A percentile compares a stretch with the other conserved stretches of the same genome.
These are phyloP conservation scores for Dasyornis broadbenti DNA, from an alignment of 2,113 vertebrate species.

Conservation along the genomic window DNA sequence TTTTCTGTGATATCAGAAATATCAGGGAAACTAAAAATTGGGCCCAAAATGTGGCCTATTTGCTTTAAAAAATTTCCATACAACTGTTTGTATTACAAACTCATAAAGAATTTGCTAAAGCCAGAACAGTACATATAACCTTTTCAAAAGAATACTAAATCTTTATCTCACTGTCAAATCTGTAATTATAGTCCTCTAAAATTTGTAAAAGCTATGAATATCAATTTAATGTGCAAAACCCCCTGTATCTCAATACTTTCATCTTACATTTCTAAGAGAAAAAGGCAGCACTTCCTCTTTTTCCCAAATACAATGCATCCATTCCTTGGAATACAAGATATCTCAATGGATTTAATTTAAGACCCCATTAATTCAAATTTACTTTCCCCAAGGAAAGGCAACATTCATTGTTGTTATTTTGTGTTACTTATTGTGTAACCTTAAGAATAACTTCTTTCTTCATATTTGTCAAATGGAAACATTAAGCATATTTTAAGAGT, in stretches of 20 bases:
- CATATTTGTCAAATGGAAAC: neutral
- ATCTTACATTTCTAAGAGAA: neutral
- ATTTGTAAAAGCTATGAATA: neutral
- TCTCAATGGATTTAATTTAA: neutral
- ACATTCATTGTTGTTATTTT: neutral
- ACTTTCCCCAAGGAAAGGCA: neutral
- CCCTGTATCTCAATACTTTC: fast-evolving
- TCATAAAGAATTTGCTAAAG: neutral
- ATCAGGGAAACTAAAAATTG: neutral
- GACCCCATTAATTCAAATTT: neutral
- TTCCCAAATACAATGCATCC: neutral
- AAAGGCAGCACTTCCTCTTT: neutral
- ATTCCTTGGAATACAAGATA: neutral
- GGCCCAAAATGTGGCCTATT: neutral
- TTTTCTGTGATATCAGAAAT: neutral
- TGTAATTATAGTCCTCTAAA: neutral
- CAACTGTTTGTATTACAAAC: neutral
- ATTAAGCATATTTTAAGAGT: neutral
- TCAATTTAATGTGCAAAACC: neutral
- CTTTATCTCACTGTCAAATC: neutral
- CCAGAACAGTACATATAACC: neutral
- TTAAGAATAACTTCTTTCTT: neutral
- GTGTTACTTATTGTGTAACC: neutral
- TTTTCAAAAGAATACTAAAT: neutral
- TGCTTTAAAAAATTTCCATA: neutral